Conservation (phyloP, 2,113 vertebrate genomes). For the Apus apus region DNA sequence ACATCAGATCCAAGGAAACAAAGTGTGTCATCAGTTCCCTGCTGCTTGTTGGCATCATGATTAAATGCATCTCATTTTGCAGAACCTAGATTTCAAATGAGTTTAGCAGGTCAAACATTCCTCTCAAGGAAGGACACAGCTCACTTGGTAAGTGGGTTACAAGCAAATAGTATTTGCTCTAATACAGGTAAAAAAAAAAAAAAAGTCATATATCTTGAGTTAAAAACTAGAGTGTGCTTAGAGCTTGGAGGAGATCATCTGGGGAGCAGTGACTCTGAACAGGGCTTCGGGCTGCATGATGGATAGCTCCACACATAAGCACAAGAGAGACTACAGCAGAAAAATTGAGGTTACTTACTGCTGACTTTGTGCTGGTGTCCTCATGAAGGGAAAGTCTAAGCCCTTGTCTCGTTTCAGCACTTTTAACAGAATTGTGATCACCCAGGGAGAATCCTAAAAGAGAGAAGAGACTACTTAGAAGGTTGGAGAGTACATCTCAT, state of each 20-base stretch:
- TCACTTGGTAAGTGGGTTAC: background rate
- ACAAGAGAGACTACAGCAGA: background rate
- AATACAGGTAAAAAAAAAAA: background rate
- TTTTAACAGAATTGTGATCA: background rate
- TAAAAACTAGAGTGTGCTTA: background rate
- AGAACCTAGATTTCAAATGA: background rate
- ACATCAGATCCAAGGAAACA: background rate
- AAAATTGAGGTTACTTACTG: background rate
- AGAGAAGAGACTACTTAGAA: background rate
- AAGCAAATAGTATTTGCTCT: background rate
- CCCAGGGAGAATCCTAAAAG: background rate
- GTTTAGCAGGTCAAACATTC: background rate
- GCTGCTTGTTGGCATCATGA: background rate
- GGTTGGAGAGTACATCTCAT: background rate
- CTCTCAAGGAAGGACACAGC: background rate
- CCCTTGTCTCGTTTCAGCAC: background rate
- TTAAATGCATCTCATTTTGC: background rate
- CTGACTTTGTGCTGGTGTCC: background rate
- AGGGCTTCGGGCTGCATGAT: background rate
- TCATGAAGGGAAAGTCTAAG: background rate
- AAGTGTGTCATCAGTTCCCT: background rate
- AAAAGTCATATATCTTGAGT: background rate
- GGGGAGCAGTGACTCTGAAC: background rate
- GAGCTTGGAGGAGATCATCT: background rate
- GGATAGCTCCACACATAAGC: rapidly evolving